A percentile compares a stretch with the other conserved stretches of the same genome.
phyloP scores from a whole-genome alignment of 1,140 invertebrate species.

The Popillia japonica region DNA sequence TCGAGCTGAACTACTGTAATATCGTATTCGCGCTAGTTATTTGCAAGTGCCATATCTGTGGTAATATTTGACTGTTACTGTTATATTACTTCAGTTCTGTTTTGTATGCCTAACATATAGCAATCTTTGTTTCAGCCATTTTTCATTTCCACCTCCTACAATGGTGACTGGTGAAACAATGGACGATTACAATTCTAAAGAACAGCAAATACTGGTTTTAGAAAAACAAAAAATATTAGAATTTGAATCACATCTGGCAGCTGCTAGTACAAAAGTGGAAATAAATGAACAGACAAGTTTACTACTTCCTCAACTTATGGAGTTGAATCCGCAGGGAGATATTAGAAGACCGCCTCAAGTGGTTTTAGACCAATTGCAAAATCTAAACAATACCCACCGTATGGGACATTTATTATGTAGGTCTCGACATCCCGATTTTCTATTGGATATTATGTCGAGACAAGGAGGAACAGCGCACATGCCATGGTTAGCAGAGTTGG shows the following conservation, averaged over 20 bases:
- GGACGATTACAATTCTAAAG: constrained; percentile 55
- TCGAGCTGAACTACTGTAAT: too few species aligned
- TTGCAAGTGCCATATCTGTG: too few species aligned
- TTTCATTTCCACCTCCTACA: constrained; percentile 80
- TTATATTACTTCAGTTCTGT: too few species aligned
- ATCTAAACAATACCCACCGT: constrained; percentile 78
- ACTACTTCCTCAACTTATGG: constrained; percentile 78
- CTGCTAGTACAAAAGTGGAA: constrained; percentile 82
- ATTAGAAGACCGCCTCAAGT: constrained; percentile 79
- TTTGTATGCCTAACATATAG: too few species aligned
- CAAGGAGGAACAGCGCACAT: constrained; percentile 88
- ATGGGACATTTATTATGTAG: constrained; percentile 91
- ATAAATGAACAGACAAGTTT: constrained; percentile 92
- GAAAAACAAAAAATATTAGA: constrained; percentile 88
- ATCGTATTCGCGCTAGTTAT: too few species aligned
- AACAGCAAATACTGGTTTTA: constrained; percentile 71
- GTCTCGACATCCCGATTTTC: constrained; percentile 88
- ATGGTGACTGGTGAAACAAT: constrained; percentile 57
- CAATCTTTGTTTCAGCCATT: constrained; percentile 64
- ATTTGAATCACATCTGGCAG: constrained; percentile 93
- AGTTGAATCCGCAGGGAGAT: constrained; percentile 84
- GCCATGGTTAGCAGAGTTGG: constrained; percentile 95
- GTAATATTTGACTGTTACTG: too few species aligned
- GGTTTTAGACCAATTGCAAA: constrained; percentile 83
- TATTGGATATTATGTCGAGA: constrained; percentile 91